Evolutionary conservation across 2,888 invertebrate species (phyloP).

Genomic region (Diadegma fenestrale): DNA sequence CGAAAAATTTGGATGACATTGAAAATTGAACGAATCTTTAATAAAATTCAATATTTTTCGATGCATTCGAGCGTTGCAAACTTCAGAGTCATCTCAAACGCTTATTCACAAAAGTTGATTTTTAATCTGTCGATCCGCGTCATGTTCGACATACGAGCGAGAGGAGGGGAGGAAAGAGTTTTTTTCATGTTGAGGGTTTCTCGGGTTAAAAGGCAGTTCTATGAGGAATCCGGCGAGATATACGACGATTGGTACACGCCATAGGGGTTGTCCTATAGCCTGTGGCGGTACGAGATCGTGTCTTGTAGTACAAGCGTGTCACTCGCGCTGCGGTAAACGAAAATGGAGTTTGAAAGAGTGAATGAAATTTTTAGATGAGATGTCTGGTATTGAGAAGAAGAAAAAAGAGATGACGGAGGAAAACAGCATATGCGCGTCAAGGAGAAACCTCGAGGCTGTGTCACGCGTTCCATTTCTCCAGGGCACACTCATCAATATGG

Average conservation of each 20-base stretch:
- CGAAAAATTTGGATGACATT: too few relatives aligned
- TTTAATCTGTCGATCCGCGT: conserved; percentile 61
- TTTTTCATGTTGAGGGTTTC: conserved; percentile 29
- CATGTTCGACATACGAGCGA: conserved; percentile 71
- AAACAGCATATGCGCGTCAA: conserved; percentile 9
- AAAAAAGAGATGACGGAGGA: conserved; percentile 21
- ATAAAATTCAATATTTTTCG: too few relatives aligned
- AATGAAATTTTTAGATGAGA: conserved; percentile 62
- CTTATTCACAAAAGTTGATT: conserved; percentile 72
- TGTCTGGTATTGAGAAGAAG: conserved; percentile 31
- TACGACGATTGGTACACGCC: conserved; percentile 48
- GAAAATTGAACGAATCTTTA: too few relatives aligned
- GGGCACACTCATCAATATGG: conserved; percentile 20
- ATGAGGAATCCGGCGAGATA: conserved; percentile 64
- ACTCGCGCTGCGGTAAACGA: conserved; percentile 52
- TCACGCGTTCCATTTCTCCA: conserved; percentile 53
- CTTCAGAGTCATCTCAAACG: conserved; percentile 65
- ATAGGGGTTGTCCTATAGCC: conserved; percentile 73
- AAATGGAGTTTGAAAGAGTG: conserved; percentile 57
- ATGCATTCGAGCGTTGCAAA: too few relatives aligned
- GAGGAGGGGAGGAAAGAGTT: background rate
- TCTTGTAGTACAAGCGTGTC: conserved; percentile 30
- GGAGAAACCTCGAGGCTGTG: conserved; percentile 40
- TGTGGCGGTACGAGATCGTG: conserved; percentile 68
- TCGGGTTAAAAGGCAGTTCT: conserved; percentile 44